phyloP scores from a whole-genome alignment of 2,797 vertebrate genomes.

The Cyclopterus lumpus region DNA sequence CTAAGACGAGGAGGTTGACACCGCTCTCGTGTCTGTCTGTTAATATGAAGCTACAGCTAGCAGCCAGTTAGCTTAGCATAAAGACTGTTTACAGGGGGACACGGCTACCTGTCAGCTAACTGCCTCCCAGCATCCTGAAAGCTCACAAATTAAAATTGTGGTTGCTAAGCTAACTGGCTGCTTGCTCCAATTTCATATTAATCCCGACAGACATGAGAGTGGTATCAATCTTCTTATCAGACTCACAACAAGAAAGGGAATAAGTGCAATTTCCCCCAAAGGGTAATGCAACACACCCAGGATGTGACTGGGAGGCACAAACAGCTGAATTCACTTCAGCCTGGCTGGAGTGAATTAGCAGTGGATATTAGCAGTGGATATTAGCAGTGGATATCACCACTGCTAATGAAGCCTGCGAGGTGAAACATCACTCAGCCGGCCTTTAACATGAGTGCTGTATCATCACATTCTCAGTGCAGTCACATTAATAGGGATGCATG shows the following conservation, averaged over 20 bases:
- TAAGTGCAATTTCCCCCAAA: neutral
- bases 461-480: constrained; percentile 56
- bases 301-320: constrained; percentile 22
- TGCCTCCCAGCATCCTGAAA: neutral
- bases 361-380: too few relatives aligned
- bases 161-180: neutral
- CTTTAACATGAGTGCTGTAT: constrained; percentile 32
- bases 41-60: neutral
- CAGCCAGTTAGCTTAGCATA: neutral
- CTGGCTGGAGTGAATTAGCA: neutral
- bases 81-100: neutral
- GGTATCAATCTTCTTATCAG: neutral
- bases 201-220: neutral
- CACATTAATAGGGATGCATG: constrained; percentile 76
- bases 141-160: neutral
- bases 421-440: constrained; percentile 19
- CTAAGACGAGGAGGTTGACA: neutral
- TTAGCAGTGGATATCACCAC: too few relatives aligned
- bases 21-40: neutral
- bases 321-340: neutral
- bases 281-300: constrained; percentile 19
- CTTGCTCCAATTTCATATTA: neutral
- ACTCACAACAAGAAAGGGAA: neutral
- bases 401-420: neutral
- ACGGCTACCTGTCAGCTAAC: neutral